phyloP scores from a whole-genome alignment of 1,140 invertebrate genomes.

The Daktulosphaira vitifoliae region DNA sequence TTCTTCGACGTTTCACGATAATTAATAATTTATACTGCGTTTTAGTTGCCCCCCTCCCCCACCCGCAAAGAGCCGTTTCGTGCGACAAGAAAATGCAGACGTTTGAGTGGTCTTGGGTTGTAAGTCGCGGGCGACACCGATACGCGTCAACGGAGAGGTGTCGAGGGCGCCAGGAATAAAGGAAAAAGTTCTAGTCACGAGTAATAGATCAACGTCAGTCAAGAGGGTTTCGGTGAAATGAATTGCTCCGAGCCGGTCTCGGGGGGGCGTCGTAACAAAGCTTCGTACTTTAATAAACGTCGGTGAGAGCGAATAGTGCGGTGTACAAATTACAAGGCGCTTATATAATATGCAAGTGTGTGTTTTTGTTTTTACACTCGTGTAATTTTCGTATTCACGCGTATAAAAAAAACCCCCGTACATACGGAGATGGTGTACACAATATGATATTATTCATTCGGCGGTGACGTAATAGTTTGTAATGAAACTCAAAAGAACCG shows the following conservation, averaged over 20 bases:
- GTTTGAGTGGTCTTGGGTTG: neutral
- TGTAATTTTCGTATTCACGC: neutral
- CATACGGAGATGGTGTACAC: too few species aligned
- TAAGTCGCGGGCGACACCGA: neutral
- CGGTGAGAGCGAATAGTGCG: neutral
- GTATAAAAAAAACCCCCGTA: too few species aligned
- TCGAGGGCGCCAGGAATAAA: neutral
- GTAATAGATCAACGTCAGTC: constrained; percentile 26
- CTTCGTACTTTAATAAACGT: constrained; percentile 24
- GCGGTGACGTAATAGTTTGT: too few species aligned
- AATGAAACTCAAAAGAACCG: too few species aligned
- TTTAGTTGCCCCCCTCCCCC: neutral
- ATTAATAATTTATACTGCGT: neutral
- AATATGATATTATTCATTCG: too few species aligned
- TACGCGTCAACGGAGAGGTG: neutral
- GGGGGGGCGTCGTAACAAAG: constrained; percentile 19
- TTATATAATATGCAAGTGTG: too few species aligned
- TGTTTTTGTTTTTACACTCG: neutral
- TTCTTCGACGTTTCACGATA: neutral
- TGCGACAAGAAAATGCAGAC: neutral
- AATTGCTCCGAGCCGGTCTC: constrained; percentile 7
- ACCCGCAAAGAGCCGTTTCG: neutral
- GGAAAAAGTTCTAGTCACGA: neutral
- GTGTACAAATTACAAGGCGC: too few species aligned
- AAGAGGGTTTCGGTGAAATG: constrained; percentile 4